Conservation (phyloP, 2,113 vertebrate species). For the Hiodon tergisus region DNA sequence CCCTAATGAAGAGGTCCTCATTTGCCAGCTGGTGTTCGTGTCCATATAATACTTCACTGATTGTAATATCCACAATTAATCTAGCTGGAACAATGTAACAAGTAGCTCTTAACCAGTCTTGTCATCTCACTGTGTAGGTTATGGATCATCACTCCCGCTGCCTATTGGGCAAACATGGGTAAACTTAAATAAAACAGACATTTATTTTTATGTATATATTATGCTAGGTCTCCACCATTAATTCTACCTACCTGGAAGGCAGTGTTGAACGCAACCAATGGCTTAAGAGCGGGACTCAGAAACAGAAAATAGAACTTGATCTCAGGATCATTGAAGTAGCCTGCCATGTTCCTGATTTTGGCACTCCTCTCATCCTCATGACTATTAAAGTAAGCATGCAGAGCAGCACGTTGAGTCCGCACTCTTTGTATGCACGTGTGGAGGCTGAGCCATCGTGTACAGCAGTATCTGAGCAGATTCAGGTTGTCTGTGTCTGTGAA, state of each 20-base stretch:
- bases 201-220: background rate
- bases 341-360: slow-evolving; percentile 2
- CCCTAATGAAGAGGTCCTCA: slow-evolving; percentile 21
- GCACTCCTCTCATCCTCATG: slow-evolving; percentile 12
- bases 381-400: slow-evolving; percentile 8
- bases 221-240: background rate
- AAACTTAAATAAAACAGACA: background rate
- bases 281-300: slow-evolving; percentile 21
- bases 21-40: slow-evolving; percentile 17
- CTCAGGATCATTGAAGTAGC: slow-evolving; percentile 4
- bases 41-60: slow-evolving; percentile 14
- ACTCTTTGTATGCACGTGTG: slow-evolving; percentile 23
- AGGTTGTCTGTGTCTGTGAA: slow-evolving; percentile 24
- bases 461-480: slow-evolving; percentile 26
- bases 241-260: slow-evolving; percentile 18
- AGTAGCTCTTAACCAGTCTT: background rate
- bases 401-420: slow-evolving; percentile 17
- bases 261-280: slow-evolving; percentile 15
- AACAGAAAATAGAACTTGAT: slow-evolving; percentile 11
- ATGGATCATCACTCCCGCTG: slow-evolving; percentile 21
- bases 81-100: background rate
- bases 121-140: slow-evolving; percentile 18
- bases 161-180: background rate
- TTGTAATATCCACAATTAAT: slow-evolving; percentile 1
- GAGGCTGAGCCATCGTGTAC: slow-evolving; percentile 24